Evolutionary conservation across 2,888 invertebrate genomes (phyloP).

Genomic region (Chrysolina americana): DNA sequence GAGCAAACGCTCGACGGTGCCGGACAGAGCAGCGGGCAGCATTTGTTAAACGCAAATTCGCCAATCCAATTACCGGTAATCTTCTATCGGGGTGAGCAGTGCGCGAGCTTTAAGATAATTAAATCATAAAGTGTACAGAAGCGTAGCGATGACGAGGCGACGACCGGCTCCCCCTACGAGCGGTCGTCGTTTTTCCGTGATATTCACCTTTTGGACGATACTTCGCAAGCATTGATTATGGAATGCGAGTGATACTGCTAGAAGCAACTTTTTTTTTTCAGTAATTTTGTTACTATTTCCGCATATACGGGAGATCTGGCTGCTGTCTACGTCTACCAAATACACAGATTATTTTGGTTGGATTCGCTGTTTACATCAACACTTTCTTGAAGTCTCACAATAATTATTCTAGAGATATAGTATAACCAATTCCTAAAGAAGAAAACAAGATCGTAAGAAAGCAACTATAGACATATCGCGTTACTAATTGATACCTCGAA

Average conservation of each 20-base stretch:
- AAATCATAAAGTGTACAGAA: conserved; percentile 58
- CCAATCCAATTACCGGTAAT: conserved; percentile 65
- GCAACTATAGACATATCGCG: no score
- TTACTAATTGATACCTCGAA: no score
- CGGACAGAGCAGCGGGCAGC: conserved; percentile 27
- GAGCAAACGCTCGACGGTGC: conserved; percentile 27
- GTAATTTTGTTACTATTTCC: neutral
- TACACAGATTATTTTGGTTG: no score
- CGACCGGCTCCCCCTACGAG: neutral
- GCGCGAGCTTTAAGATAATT: conserved; percentile 60
- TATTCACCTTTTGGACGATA: neutral
- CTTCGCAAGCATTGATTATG: neutral
- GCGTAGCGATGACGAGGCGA: conserved; percentile 2
- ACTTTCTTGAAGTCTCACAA: no score
- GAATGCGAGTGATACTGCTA: neutral
- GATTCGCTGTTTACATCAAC: no score
- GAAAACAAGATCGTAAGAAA: no score
- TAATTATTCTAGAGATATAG: no score
- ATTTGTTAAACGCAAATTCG: conserved; percentile 54
- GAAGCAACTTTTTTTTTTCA: neutral
- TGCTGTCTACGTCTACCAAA: no score
- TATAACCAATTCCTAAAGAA: no score
- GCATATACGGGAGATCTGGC: no score
- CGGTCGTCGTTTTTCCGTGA: neutral
- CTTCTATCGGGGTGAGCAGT: conserved; percentile 59